A percentile compares a stretch with the other conserved stretches of the same genome.
phyloP scores from a whole-genome alignment of 1,140 invertebrate genomes.

The Trichogramma pretiosum region DNA sequence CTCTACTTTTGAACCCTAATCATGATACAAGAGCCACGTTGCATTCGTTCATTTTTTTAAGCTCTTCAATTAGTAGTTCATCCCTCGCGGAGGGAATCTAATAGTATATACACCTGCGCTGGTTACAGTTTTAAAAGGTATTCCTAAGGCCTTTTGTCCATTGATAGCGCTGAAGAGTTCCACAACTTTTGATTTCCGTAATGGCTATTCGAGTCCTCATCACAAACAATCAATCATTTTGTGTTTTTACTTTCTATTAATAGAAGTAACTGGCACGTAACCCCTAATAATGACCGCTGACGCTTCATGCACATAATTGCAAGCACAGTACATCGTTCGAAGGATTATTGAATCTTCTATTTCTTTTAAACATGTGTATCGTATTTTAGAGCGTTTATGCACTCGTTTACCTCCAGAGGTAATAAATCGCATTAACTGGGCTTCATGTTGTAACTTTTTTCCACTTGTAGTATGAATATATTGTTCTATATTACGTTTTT shows the following conservation, averaged over 20 bases:
- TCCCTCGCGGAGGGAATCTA: slow-evolving; percentile 20
- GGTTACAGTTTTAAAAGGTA: slow-evolving; percentile 10
- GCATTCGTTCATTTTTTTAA: slow-evolving; percentile 14
- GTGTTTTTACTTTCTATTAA: slow-evolving; percentile 15
- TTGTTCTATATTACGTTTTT: slow-evolving; percentile 1
- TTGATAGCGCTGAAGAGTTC: slow-evolving; percentile 8
- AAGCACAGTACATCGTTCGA: slow-evolving; percentile 15
- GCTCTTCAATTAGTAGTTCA: slow-evolving; percentile 16
- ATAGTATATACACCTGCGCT: slow-evolving; percentile 17
- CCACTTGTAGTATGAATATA: slow-evolving; percentile 14
- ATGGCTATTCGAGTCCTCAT: too few species aligned
- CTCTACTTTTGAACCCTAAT: slow-evolving; percentile 2
- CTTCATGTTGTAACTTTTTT: slow-evolving; percentile 16
- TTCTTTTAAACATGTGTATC: slow-evolving; percentile 13
- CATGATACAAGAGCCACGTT: slow-evolving; percentile 5
- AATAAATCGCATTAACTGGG: slow-evolving; percentile 18
- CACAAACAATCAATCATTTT: slow-evolving; percentile 13
- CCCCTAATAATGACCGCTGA: slow-evolving; percentile 11
- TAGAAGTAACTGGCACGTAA: slow-evolving; percentile 15
- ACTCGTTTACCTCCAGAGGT: slow-evolving; percentile 19
- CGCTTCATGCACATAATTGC: slow-evolving; percentile 3
- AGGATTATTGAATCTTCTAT: slow-evolving; percentile 2
- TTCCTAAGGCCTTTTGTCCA: slow-evolving; percentile 8
- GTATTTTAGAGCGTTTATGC: slow-evolving; percentile 11
- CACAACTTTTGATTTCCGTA: slow-evolving; percentile 15